Base-by-base conservation (phyloP, 53 echinoderm and acorn worm species). In the Luidia sarsii region DNA sequence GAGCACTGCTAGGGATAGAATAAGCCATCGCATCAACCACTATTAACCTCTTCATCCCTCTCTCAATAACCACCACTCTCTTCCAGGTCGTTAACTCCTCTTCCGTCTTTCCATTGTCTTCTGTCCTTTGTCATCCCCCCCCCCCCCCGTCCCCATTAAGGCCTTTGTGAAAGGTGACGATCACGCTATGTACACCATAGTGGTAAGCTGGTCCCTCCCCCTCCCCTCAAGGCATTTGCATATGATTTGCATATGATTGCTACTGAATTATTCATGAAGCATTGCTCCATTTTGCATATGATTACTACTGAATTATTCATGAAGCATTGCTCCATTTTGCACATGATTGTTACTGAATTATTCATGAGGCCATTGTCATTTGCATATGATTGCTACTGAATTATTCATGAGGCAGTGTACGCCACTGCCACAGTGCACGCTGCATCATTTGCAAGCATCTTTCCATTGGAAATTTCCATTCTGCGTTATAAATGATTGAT, bases 141-240 rank as follows among this genome's bases (percentile, higher is more conserved):
- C 51, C 3, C 3, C 3, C 8, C 8, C 15, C 3, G 51, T 16
- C 28, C 13, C 53, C 57, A 64, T 80, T 57, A 77, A 77, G 77
- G 60, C 77, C 2, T 77, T 57, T 60, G 77, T 77, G 77, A 59
- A 77, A 77, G 77, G 60, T 60, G 77, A 74, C 63, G 80, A 81
- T 49, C 85, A 81, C 81, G 90, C 85, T 82, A 90, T 90, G 39
- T 90, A 86, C 82, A 75, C 86, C 21, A 90, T 86, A 39, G 82
- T 81, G 90, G 90, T 90, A 90, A 90, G 86, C 65, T 57, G n/a
- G n/a, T n/a, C n/a, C n/a, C n/a, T n/a, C n/a, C n/a, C n/a, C n/a
- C n/a, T n/a, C n/a, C n/a, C n/a, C n/a, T n/a, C n/a, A n/a, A n/a
- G n/a, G n/a, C n/a, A n/a, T n/a, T n/a, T n/a, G n/a, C n/a, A n/a